phyloP scores from a whole-genome alignment of 2,888 invertebrate genomes.

The Melieria crassipennis region DNA sequence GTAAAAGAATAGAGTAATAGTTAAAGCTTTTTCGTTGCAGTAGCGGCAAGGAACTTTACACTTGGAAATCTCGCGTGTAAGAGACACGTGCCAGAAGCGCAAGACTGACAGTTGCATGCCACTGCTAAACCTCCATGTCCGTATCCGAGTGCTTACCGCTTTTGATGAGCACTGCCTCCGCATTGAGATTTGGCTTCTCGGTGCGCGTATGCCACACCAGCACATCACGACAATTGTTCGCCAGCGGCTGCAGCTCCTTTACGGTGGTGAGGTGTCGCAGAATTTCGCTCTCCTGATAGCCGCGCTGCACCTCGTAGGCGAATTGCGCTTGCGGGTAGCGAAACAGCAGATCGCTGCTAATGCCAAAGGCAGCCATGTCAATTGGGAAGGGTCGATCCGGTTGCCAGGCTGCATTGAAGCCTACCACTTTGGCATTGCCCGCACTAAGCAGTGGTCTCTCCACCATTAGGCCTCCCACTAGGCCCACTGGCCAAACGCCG shows the following conservation, averaged over 20 bases:
- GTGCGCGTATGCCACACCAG: conserved; percentile 99
- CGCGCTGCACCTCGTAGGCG: conserved; percentile 85
- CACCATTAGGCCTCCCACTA: conserved; percentile 94
- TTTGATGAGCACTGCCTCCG: conserved; percentile 71
- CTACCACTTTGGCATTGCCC: conserved; percentile 68
- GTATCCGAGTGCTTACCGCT: conserved; percentile 69
- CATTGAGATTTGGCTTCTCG: conserved; percentile 81
- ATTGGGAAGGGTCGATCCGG: conserved; percentile 93
- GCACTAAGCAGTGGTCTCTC: conserved; percentile 85
- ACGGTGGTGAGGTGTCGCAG: conserved; percentile 77
- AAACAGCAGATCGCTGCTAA: conserved; percentile 80
- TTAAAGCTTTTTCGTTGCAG: too few relatives aligned
- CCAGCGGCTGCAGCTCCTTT: conserved; percentile 88
- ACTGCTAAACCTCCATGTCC: conserved; percentile 69
- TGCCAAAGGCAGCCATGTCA: conserved; percentile 98
- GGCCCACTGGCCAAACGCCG: conserved; percentile 95
- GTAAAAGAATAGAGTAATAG: too few relatives aligned
- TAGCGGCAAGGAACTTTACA: too few relatives aligned
- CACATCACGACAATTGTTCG: conserved; percentile 91
- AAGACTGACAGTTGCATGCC: too few relatives aligned
- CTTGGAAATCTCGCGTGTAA: too few relatives aligned
- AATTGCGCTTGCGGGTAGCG: conserved; percentile 80
- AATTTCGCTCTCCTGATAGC: conserved; percentile 89
- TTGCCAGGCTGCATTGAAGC: conserved; percentile 82
- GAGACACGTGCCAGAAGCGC: too few relatives aligned